Evolutionary conservation across 2,113 vertebrate genomes (phyloP).

Genomic region (Brachyhypopomus gauderio): DNA sequence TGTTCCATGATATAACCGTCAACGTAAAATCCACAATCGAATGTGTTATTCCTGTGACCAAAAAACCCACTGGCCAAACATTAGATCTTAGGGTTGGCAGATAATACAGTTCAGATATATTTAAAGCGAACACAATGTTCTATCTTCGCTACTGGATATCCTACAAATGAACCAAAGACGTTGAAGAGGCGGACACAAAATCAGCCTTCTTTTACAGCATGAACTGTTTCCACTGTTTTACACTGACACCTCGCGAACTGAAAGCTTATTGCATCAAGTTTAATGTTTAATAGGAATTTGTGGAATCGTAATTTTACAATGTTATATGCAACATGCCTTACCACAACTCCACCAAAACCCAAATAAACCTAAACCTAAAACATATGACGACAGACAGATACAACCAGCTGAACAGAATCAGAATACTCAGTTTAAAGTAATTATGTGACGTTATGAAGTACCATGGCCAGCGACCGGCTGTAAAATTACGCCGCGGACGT

Average conservation of each 20-base stretch:
- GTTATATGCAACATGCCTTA: too few species aligned
- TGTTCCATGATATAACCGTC: slow-evolving; percentile 61
- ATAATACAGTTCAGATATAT: too few species aligned
- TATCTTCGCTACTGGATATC: not conserved
- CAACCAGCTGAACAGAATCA: too few species aligned
- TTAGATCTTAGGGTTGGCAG: not conserved
- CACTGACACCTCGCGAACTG: slow-evolving; percentile 51
- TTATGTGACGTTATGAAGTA: not conserved
- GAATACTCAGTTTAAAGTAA: too few species aligned
- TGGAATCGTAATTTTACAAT: too few species aligned
- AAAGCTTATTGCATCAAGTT: not conserved
- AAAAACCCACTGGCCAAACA: not conserved
- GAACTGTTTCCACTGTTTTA: slow-evolving; percentile 30
- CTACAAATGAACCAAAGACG: not conserved
- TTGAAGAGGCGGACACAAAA: not conserved
- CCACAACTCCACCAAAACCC: too few species aligned
- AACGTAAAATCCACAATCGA: not conserved
- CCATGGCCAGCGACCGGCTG: not conserved
- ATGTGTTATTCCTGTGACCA: not conserved
- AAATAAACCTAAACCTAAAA: too few species aligned
- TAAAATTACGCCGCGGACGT: too few species aligned
- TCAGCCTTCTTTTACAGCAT: too few species aligned
- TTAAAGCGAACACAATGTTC: not conserved
- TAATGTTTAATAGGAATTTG: too few species aligned
- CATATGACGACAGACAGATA: not conserved